These are phyloP conservation scores for Cephus nigrinus DNA, from an alignment of 2,888 invertebrate genomes.

Conservation along the genomic window DNA sequence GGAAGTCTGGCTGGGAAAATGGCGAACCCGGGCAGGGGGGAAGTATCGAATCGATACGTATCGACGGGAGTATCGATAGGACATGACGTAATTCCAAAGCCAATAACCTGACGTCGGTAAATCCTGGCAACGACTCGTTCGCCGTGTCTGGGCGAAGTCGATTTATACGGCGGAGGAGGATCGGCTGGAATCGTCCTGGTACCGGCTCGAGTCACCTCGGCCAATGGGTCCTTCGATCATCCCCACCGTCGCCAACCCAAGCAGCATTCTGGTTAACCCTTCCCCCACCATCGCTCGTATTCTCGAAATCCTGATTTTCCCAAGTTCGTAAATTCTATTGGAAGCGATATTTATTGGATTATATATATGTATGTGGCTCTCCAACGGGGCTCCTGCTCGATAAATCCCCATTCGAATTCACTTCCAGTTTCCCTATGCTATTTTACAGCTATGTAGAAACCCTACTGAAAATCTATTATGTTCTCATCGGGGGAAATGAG, in stretches of 20 bases:
- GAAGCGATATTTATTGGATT: background rate
- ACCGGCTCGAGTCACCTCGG: background rate
- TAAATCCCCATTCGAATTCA: too few relatives aligned
- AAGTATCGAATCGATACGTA: background rate
- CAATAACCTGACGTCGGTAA: slow-evolving; percentile 1
- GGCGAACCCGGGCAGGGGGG: background rate
- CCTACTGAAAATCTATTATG: too few relatives aligned
- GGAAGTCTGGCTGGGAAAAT: background rate
- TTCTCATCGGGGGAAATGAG: too few relatives aligned
- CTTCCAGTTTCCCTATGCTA: too few relatives aligned
- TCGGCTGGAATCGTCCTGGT: background rate
- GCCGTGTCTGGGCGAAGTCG: background rate
- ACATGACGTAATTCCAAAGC: background rate
- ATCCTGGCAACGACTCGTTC: slow-evolving; percentile 5
- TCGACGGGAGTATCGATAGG: background rate
- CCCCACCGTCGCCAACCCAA: background rate
- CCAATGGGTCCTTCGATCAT: background rate
- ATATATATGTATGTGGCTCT: background rate
- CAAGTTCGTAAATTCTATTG: background rate
- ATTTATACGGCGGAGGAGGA: background rate
- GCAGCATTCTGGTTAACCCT: background rate
- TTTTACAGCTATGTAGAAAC: too few relatives aligned
- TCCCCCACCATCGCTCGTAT: background rate
- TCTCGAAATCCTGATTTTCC: background rate
- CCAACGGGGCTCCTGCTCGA: too few relatives aligned